Conservation (phyloP, 2,113 vertebrate species). For the Micromys minutus region DNA sequence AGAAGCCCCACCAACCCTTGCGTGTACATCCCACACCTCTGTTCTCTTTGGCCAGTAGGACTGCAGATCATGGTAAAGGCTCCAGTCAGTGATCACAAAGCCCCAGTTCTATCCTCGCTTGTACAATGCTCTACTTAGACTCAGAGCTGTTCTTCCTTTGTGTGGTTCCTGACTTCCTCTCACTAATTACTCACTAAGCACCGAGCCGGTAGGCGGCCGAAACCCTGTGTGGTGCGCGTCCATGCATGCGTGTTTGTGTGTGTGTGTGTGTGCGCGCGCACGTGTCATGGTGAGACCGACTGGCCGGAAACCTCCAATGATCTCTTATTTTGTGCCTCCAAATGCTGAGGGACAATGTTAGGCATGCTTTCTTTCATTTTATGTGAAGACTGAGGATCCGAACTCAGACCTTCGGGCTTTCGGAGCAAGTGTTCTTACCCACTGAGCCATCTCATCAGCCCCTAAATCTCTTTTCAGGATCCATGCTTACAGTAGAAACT, state of each 20-base stretch:
- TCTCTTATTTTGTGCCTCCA: not conserved
- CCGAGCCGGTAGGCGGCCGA: not conserved
- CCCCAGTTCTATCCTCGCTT: not conserved
- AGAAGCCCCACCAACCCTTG: not conserved
- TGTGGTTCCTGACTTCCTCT: not conserved
- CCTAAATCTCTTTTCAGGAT: not conserved
- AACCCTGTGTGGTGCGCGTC: not conserved
- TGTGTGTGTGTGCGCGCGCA: not conserved
- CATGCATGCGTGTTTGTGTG: not conserved
- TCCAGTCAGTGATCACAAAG: not conserved
- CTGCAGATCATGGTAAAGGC: not conserved
- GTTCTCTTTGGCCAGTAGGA: not conserved
- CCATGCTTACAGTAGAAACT: not conserved
- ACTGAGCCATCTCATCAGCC: not conserved
- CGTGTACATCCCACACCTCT: not conserved
- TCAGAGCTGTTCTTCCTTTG: not conserved
- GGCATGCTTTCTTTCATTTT: not conserved
- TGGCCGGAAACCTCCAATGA: not conserved
- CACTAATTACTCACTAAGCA: not conserved
- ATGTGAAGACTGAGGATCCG: too few species aligned
- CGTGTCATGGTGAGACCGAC: not conserved
- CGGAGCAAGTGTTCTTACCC: not conserved
- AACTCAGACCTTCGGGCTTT: not conserved
- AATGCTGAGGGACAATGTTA: not conserved
- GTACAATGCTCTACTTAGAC: not conserved